Evolutionary conservation across 2,113 vertebrate species (phyloP).

Genomic region (Calidris pygmaea): DNA sequence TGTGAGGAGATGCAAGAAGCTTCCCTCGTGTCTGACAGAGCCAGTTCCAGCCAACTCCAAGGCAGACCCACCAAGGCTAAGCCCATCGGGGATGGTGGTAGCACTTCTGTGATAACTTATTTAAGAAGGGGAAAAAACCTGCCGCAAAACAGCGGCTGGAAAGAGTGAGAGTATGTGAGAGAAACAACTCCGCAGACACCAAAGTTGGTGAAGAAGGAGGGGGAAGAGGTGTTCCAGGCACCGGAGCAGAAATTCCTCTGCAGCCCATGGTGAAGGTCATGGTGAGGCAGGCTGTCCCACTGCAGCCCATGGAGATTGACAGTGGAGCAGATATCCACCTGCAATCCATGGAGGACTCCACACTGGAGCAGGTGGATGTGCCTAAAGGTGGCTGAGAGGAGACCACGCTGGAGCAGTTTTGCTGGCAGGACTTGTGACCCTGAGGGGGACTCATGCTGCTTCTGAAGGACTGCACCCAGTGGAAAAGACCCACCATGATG

Average conservation of each 20-base stretch:
- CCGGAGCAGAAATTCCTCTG: rapidly evolving
- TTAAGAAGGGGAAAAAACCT: background rate
- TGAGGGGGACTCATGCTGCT: rapidly evolving
- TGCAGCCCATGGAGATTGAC: background rate
- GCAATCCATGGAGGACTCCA: background rate
- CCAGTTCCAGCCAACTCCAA: rapidly evolving
- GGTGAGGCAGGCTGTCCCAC: background rate
- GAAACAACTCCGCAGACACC: rapidly evolving
- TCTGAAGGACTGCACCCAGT: background rate
- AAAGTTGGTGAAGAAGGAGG: background rate
- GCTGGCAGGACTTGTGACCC: background rate
- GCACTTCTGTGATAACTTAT: rapidly evolving
- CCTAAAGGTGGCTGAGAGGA: background rate
- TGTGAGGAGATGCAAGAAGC: background rate
- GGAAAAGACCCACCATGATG: background rate
- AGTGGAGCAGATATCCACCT: background rate
- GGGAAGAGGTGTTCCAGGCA: rapidly evolving
- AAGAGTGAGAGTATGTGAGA: background rate
- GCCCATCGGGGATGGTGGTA: rapidly evolving
- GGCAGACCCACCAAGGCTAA: rapidly evolving
- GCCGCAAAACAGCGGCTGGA: rapidly evolving
- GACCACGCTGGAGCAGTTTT: rapidly evolving
- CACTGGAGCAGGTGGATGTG: rapidly evolving
- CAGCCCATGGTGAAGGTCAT: rapidly evolving
- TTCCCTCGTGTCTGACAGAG: rapidly evolving